A percentile compares a stretch with the other conserved stretches of the same genome.
Conservation (phyloP, 2,113 vertebrate species). For the Heliornis fulica region DNA sequence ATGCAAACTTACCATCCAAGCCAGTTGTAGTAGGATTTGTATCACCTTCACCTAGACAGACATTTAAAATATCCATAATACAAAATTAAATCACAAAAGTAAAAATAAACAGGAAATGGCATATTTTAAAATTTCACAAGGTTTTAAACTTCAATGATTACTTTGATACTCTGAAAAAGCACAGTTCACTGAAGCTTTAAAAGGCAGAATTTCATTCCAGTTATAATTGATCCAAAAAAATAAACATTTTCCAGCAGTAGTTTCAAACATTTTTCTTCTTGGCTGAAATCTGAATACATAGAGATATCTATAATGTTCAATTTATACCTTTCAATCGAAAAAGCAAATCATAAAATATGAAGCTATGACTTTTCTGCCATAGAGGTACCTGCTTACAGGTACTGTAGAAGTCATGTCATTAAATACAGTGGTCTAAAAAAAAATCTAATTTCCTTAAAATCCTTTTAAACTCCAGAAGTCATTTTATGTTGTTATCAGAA, state of each 20-base stretch:
- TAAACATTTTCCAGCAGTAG: neutral
- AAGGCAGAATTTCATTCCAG: neutral
- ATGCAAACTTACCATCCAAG: slow-evolving; percentile 67
- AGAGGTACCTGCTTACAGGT: neutral
- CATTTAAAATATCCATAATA: neutral
- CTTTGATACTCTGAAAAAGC: neutral
- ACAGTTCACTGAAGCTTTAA: neutral
- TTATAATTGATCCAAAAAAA: no score
- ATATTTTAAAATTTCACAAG: neutral
- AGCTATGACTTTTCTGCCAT: neutral
- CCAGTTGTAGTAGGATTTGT: slow-evolving; percentile 70
- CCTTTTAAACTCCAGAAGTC: neutral
- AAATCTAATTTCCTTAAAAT: neutral
- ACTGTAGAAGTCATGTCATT: neutral
- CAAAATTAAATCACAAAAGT: neutral
- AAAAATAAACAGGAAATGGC: neutral
- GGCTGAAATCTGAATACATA: neutral
- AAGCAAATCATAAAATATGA: neutral
- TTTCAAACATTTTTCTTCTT: neutral
- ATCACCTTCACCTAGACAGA: slow-evolving; percentile 78
- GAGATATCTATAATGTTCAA: neutral
- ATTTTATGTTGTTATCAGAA: neutral
- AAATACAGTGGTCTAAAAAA: no score
- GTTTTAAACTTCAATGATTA: neutral
- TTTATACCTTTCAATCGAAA: neutral